phyloP scores from a whole-genome alignment of 2,113 vertebrate species.

The Phaethon lepturus region DNA sequence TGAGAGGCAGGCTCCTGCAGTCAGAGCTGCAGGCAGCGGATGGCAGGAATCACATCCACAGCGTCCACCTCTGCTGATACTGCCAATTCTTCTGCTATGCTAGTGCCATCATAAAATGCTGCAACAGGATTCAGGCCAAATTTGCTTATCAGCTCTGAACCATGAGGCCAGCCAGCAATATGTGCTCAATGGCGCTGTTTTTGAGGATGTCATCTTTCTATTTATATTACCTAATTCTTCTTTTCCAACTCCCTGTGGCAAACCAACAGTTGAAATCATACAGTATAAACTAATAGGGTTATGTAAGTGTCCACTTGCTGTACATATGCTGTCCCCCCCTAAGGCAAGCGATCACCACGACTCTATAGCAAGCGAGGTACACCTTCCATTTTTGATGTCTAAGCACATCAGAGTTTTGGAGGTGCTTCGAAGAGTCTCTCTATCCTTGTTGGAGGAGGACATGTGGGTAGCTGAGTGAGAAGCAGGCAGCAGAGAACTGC shows the following conservation, averaged over 20 bases:
- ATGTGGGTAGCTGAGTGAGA: fast-evolving
- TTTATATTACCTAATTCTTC: constrained; percentile 52
- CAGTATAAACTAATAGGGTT: constrained; percentile 25
- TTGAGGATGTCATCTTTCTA: constrained; percentile 57
- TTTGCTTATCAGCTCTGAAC: constrained; percentile 35
- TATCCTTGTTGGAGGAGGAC: not conserved
- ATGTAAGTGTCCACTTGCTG: constrained; percentile 62
- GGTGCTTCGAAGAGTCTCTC: not conserved
- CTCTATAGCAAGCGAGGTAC: not conserved
- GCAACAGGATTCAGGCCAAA: constrained; percentile 44
- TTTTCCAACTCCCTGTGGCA: constrained; percentile 43
- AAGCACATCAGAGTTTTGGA: not conserved
- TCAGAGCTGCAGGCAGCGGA: not conserved
- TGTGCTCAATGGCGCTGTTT: not conserved
- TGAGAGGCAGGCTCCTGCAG: not conserved
- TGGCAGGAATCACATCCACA: not conserved
- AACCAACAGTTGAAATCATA: constrained; percentile 31
- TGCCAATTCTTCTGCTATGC: not conserved
- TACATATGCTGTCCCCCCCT: constrained; percentile 43
- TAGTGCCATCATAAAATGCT: not conserved
- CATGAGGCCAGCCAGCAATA: constrained; percentile 32
- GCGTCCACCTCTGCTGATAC: not conserved
- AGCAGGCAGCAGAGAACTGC: not conserved
- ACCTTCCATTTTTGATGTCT: not conserved
- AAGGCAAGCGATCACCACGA: not conserved